Base-by-base conservation (phyloP, 2,113 vertebrate genomes). In the Seriola quinqueradiata region DNA sequence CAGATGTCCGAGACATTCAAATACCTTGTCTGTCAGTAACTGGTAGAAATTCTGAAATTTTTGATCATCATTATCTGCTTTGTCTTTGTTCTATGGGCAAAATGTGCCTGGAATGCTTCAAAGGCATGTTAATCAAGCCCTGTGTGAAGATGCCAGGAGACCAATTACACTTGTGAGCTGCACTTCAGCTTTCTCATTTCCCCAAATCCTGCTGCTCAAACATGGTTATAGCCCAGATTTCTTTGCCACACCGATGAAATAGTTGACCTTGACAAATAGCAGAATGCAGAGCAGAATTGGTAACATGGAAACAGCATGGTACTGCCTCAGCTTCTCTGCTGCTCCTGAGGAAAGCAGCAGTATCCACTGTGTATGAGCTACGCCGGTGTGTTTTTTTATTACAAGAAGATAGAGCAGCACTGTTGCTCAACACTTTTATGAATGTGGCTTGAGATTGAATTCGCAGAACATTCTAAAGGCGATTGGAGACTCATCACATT, bases 71-170 rank as follows among this genome's bases (percentile, higher is more conserved):
- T 93, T 89, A 93, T 93, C 88, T 87, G 67, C 79, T 36, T 40
- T 66, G 70, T 92, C 92, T 94, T 95, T 95, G 93, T 95, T 95
- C 90, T 89, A 36, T 60, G 54, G 84, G 81, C 73, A 93, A 94
- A 95, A 95, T 93, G 86, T 86, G 88, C 79, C 87, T 82, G 87
- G 84, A 88, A 91, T 86, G 84, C 91, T 94, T 95, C 95, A 95
- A 95, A 95, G 92, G 79, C 88, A 92, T 94, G 93, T 90, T 95
- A 94, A 95, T 95, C 71, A 93, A 87, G 87, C 65, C 63, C 85
- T 63, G 58, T 86, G 78, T 89, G 87, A 86, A 91, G 92, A 93
- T 91, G 93, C 93, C 92, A 90, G 91, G 93, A 95, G 93, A 93
- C 94, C 93, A 94, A 95, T 95, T 93, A 94, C 89, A 89, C 90